Evolutionary conservation across 1,140 invertebrate species (phyloP).

Genomic region (Uloborus diversus): DNA sequence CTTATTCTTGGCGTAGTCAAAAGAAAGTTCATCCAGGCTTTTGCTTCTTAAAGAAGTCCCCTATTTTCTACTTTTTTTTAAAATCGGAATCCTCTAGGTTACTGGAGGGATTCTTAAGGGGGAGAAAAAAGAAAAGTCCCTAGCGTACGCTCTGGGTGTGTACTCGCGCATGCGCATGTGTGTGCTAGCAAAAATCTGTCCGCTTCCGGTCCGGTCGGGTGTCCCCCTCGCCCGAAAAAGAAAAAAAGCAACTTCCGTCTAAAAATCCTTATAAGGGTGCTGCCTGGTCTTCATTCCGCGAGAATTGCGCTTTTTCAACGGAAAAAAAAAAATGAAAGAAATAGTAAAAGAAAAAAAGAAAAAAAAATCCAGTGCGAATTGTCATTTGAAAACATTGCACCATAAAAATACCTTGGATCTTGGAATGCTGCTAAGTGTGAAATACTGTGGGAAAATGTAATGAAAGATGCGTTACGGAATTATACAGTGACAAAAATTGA

Average conservation of each 20-base stretch:
- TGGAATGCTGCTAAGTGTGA: too few relatives aligned
- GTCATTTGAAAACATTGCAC: too few relatives aligned
- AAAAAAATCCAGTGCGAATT: too few relatives aligned
- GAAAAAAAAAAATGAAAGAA: not conserved
- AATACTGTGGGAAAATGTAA: too few relatives aligned
- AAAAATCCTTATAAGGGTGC: not conserved
- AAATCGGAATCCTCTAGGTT: constrained; percentile 50
- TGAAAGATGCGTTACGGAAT: too few relatives aligned
- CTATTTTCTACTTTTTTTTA: constrained; percentile 1
- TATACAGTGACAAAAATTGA: too few relatives aligned
- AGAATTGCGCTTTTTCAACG: not conserved
- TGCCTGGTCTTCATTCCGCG: not conserved
- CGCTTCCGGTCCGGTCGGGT: constrained; percentile 39
- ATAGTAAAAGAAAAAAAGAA: too few relatives aligned
- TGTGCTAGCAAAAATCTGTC: constrained; percentile 26
- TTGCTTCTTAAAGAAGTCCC: constrained; percentile 20
- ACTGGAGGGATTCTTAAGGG: constrained; percentile 28
- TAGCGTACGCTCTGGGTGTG: constrained; percentile 20
- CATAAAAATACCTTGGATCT: too few relatives aligned
- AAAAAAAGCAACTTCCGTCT: constrained; percentile 20
- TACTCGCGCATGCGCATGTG: constrained; percentile 41
- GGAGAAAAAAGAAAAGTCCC: not conserved
- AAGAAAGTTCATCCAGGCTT: constrained; percentile 48
- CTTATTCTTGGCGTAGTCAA: constrained; percentile 11
- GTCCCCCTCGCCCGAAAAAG: not conserved